A percentile compares a stretch with the other conserved stretches of the same genome.
phyloP scores from a whole-genome alignment of 2,797 vertebrate species.

The Enteromius argenteus region DNA sequence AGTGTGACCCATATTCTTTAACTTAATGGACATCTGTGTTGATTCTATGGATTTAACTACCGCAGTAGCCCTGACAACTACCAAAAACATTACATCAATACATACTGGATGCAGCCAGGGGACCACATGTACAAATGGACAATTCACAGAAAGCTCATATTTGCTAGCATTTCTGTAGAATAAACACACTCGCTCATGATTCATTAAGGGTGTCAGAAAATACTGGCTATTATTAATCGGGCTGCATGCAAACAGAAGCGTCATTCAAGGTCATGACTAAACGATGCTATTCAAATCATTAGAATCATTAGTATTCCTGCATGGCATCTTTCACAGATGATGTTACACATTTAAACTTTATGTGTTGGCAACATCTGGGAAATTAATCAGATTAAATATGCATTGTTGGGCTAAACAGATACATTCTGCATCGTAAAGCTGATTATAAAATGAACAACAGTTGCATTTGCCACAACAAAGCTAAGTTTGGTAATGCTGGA shows the following conservation, averaged over 20 bases:
- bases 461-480: conserved; percentile 1
- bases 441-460: not conserved
- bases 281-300: conserved; percentile 34
- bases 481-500: conserved; percentile 25
- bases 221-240: conserved; percentile 29
- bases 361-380: not conserved
- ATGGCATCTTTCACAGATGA: conserved; percentile 7
- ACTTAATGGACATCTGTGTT: conserved; percentile 25
- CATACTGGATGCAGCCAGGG: conserved; percentile 10
- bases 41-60: conserved; percentile 36
- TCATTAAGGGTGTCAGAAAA: conserved; percentile 32
- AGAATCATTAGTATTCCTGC: conserved; percentile 33
- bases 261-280: conserved; percentile 41
- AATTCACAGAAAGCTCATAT: conserved; percentile 8
- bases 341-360: conserved; percentile 7
- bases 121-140: not conserved
- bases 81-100: conserved; percentile 34
- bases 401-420: conserved; percentile 14
- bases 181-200: conserved; percentile 19
- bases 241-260: conserved; percentile 11
- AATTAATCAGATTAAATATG: conserved; percentile 27
- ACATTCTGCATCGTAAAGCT: not conserved
- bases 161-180: not conserved
- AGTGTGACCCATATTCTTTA: conserved; percentile 17
- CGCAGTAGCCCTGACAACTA: conserved; percentile 36